Evolutionary conservation across 2,888 invertebrate species (phyloP), one percentile per base, ranked within the genome.

Genomic region (Zeuzera pyrina): DNA sequence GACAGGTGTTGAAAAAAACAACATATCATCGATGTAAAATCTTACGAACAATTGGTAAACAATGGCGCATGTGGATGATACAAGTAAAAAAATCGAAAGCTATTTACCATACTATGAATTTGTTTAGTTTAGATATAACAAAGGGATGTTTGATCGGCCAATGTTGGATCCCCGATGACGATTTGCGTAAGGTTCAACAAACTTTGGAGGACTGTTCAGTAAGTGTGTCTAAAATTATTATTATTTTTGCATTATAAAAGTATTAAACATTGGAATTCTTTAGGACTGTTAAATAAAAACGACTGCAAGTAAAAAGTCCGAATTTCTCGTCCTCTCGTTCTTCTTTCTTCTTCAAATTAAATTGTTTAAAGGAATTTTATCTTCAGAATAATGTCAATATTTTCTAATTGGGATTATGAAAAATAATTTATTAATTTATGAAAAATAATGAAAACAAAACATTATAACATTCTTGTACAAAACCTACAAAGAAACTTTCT

Each of bases 61-160:
- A 93, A 57, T 85, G 93, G 53, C 88, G 89, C 31, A 86, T 87
- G 35, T 95, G 94, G 94, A 86, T 87, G 55, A 86, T 91, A 11
- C 91, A 92, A 86, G 91, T 94, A n/a, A 87, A 88, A 31, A 95
- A 95, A 66, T 90, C 94, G 63, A 95, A 94, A 63, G 93, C 94
- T 2, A 91, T 95, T 52, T 95, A 93, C 64, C 91, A 93, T 57
- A 90, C 90, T 0, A 84, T 95, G 76, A 95, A 95, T 68, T 76
- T 91, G 49, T 93, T 94, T 66, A 92, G 89, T 51, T 79, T 91
- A 59, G 93, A 94, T 51, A 91, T 93, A 16, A 92, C 92, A 0
- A 91, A 90, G 56, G 92, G 92, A 57, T 91, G 91, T 62, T 84
- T 93, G 25, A 91, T 93, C 36, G 93, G 91, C 1, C 91, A 92